phyloP scores from a whole-genome alignment of 2,113 vertebrate genomes.

The Ceyx melanurus region DNA sequence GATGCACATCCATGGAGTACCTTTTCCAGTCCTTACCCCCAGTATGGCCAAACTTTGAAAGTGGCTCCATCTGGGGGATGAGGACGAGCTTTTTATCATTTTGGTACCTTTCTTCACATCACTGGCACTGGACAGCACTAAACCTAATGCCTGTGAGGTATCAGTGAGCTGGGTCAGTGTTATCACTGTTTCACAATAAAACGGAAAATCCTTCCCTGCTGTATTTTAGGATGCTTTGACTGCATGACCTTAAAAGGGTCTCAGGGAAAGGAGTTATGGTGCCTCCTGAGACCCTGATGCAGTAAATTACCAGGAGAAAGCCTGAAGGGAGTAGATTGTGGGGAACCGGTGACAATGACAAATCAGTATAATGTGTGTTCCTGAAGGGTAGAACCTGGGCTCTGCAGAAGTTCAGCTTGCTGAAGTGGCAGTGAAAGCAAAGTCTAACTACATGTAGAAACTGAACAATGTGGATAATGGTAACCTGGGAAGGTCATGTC shows the following conservation, averaged over 20 bases:
- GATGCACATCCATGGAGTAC: background rate
- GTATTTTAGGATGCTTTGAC: background rate
- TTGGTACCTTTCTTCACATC: background rate
- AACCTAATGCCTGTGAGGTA: background rate
- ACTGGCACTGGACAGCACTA: background rate
- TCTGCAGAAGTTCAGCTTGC: background rate
- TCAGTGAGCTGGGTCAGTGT: background rate
- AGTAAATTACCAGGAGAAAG: background rate
- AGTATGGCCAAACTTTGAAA: background rate
- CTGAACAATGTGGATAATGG: background rate
- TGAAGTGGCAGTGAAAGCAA: background rate
- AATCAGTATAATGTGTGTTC: background rate
- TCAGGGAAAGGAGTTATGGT: background rate
- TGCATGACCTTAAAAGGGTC: background rate
- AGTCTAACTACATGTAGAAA: background rate
- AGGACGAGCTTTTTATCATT: background rate
- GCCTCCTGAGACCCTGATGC: background rate
- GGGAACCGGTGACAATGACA: background rate
- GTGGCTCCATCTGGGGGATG: background rate
- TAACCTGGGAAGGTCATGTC: background rate
- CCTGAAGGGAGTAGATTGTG: background rate
- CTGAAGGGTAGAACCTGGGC: background rate
- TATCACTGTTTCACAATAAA: background rate
- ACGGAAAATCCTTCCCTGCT: background rate
- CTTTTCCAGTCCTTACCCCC: fast-evolving